phyloP scores from a whole-genome alignment of 2,888 invertebrate species.

The Hoplodrina ambigua region DNA sequence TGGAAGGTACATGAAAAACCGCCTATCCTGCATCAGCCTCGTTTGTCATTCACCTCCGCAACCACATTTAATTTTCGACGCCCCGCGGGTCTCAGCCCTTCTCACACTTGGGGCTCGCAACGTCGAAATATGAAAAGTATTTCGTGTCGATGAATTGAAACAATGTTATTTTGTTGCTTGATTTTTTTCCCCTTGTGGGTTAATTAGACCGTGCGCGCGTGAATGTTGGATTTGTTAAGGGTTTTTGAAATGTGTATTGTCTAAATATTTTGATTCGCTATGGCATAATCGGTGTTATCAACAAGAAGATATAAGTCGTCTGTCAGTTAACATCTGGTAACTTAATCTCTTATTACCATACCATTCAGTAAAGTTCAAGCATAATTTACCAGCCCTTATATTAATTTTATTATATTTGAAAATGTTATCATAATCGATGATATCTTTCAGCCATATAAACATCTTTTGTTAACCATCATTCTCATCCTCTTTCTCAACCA shows the following conservation, averaged over 20 bases:
- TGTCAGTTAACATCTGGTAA: background rate
- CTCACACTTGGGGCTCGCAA: constrained; percentile 60
- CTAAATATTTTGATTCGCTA: constrained; percentile 3
- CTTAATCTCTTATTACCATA: background rate
- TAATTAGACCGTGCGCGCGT: constrained; percentile 47
- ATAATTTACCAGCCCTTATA: background rate
- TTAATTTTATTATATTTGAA: too few species aligned
- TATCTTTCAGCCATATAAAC: too few species aligned
- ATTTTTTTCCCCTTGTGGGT: constrained; percentile 53
- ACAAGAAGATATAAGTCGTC: constrained; percentile 12
- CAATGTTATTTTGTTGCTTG: constrained; percentile 53
- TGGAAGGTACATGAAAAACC: constrained; percentile 39
- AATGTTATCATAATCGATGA: too few species aligned
- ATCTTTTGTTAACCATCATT: too few species aligned
- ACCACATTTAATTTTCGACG: constrained; percentile 74
- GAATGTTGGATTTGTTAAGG: constrained; percentile 27
- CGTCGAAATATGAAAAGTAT: constrained; percentile 61
- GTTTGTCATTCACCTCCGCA: constrained; percentile 75
- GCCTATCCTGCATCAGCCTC: constrained; percentile 67
- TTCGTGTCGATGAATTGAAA: constrained; percentile 59
- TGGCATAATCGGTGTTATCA: constrained; percentile 2
- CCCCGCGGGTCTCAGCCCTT: constrained; percentile 64
- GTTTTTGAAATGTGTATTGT: constrained; percentile 2
- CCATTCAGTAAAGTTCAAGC: too few species aligned
- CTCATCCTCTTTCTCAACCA: too few species aligned